Evolutionary conservation across 2,797 vertebrate genomes (phyloP).

Genomic region (Gymnoscopelus braueri): DNA sequence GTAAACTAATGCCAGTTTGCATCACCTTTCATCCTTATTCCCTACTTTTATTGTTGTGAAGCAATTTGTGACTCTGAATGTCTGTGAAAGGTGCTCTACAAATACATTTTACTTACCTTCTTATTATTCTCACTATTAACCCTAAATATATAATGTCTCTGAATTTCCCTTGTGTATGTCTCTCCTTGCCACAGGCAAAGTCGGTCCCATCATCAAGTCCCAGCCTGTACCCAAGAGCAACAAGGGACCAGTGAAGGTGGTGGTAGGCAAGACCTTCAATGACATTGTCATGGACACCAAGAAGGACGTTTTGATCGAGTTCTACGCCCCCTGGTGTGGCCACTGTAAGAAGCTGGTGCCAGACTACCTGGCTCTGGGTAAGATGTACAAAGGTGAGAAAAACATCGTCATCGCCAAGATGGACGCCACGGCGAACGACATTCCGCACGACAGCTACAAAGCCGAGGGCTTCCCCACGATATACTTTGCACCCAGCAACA

Average conservation of each 20-base stretch:
- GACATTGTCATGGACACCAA: conserved; percentile 91
- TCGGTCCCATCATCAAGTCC: conserved; percentile 92
- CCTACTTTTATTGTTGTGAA: too few relatives aligned
- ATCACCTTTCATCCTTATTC: too few relatives aligned
- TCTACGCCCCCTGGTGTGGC: conserved; percentile 98
- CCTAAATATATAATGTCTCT: neutral
- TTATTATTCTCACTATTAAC: neutral
- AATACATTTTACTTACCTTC: neutral
- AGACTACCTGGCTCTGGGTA: conserved; percentile 87
- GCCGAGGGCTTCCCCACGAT: conserved; percentile 96
- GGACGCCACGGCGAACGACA: conserved; percentile 92
- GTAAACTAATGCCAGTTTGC: too few relatives aligned
- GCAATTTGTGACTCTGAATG: too few relatives aligned
- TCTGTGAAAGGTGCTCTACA: neutral
- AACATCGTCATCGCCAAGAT: conserved; percentile 96
- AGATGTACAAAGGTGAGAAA: conserved; percentile 93
- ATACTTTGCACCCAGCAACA: conserved; percentile 90
- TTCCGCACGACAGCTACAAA: conserved; percentile 88
- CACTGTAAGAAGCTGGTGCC: conserved; percentile 97
- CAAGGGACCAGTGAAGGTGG: conserved; percentile 93
- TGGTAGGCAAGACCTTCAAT: conserved; percentile 96
- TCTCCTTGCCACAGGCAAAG: conserved; percentile 83
- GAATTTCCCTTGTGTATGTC: neutral
- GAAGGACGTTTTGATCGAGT: conserved; percentile 94
- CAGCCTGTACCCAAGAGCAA: conserved; percentile 94